A percentile compares a stretch with the other conserved stretches of the same genome.
phyloP scores from a whole-genome alignment of 2,797 vertebrate species.

The Poeciliopsis infans region DNA sequence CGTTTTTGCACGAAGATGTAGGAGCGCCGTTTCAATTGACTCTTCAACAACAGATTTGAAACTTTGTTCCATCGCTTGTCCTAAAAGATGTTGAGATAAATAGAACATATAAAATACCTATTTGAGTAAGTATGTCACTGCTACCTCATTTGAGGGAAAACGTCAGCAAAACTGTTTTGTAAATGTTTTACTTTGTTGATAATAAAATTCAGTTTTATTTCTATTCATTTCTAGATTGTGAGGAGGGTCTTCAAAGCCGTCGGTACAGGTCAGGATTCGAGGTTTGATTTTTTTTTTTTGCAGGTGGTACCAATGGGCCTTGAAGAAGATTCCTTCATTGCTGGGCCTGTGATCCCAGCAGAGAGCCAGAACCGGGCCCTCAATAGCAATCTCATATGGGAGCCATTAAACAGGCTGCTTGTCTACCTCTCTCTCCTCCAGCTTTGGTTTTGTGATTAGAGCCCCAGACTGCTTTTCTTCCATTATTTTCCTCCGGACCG shows the following conservation, averaged over 20 bases:
- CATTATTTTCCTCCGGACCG: constrained; percentile 44
- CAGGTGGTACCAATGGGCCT: constrained; percentile 70
- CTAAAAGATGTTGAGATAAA: neutral
- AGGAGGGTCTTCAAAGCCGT: neutral
- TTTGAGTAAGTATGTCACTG: neutral
- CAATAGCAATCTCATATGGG: constrained; percentile 80
- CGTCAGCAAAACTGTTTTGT: neutral
- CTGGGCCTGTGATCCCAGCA: constrained; percentile 62
- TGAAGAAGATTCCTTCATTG: constrained; percentile 41
- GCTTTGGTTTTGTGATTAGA: constrained; percentile 75
- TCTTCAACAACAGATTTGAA: neutral
- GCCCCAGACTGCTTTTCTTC: constrained; percentile 60
- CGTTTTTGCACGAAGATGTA: neutral
- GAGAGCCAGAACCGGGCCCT: constrained; percentile 59
- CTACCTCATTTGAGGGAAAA: neutral
- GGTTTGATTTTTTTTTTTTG: constrained; percentile 60
- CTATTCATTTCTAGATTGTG: neutral
- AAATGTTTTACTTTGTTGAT: neutral
- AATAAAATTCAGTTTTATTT: neutral
- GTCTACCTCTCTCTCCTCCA: constrained; percentile 65
- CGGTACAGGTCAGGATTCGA: neutral
- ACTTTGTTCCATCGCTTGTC: neutral
- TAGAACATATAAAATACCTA: neutral
- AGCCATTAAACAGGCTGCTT: constrained; percentile 70
- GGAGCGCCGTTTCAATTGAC: neutral